Conservation (phyloP, 2,113 vertebrate genomes). For the Dendropsophus ebraccatus region DNA sequence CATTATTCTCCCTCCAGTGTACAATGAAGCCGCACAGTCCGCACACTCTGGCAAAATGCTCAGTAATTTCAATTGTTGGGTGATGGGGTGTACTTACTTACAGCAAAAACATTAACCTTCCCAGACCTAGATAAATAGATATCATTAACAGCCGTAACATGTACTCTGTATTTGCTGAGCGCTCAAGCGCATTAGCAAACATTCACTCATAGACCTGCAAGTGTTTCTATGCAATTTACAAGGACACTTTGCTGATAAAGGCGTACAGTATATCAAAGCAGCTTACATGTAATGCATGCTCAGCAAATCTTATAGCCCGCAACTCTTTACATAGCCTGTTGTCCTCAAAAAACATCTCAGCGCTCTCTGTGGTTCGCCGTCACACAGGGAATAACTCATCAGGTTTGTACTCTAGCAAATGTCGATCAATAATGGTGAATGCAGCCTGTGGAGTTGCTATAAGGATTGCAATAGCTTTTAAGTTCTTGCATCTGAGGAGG, state of each 20-base stretch:
- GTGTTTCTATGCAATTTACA: not conserved
- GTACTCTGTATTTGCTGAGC: not conserved
- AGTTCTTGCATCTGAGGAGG: not conserved
- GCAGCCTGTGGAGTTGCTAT: too few relatives aligned
- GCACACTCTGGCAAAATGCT: not conserved
- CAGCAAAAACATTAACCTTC: conserved; percentile 14
- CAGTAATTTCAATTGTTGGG: not conserved
- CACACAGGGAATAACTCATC: not conserved
- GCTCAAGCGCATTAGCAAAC: not conserved
- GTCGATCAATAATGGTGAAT: not conserved
- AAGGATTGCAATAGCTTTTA: not conserved
- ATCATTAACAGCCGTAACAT: not conserved
- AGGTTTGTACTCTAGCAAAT: not conserved
- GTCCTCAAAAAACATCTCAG: not conserved
- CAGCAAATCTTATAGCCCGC: not conserved
- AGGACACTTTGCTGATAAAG: not conserved
- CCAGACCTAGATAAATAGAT: not conserved
- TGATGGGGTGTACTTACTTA: conserved; percentile 2
- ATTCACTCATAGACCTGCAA: not conserved
- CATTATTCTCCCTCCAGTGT: conserved; percentile 45
- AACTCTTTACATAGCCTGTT: not conserved
- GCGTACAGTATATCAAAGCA: not conserved
- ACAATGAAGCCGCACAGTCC: not conserved
- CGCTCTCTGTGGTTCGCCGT: not conserved
- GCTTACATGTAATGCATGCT: not conserved